Conservation (phyloP, 2,888 invertebrate genomes). For the Caenorhabditis angaria region DNA sequence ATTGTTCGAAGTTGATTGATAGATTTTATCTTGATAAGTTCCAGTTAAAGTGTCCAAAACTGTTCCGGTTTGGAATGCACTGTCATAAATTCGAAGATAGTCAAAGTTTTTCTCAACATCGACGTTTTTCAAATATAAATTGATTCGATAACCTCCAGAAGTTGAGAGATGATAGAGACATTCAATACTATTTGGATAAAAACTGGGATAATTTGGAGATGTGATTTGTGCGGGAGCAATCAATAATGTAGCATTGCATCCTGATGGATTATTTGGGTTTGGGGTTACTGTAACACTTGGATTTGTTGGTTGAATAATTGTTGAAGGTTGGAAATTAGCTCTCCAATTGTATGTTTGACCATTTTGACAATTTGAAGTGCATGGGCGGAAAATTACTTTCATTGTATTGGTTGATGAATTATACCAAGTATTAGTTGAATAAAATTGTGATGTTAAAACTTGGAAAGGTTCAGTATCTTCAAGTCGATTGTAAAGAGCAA, state of each 20-base stretch:
- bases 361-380: slow-evolving; percentile 15
- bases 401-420: slow-evolving; percentile 38
- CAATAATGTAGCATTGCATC: slow-evolving; percentile 32
- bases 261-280: slow-evolving; percentile 36
- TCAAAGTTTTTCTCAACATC: slow-evolving; percentile 38
- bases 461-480: slow-evolving; percentile 31
- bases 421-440: slow-evolving; percentile 29
- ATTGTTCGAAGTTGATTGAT: slow-evolving; percentile 21
- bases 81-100: slow-evolving; percentile 26
- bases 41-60: slow-evolving; percentile 31
- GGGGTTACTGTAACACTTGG: slow-evolving; percentile 35
- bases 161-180: slow-evolving; percentile 38
- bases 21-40: slow-evolving; percentile 17
- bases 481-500: slow-evolving; percentile 23
- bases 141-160: slow-evolving; percentile 29
- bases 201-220: slow-evolving; percentile 29
- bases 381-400: slow-evolving; percentile 40
- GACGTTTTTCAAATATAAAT: slow-evolving; percentile 20
- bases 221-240: slow-evolving; percentile 33
- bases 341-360: slow-evolving; percentile 24
- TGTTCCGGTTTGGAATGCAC: slow-evolving; percentile 22
- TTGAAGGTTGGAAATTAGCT: slow-evolving; percentile 30
- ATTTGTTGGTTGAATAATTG: slow-evolving; percentile 7
- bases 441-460: slow-evolving; percentile 19
- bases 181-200: slow-evolving; percentile 31